Conservation (phyloP, 1,140 invertebrate species). For the Parasteatoda tepidariorum region DNA sequence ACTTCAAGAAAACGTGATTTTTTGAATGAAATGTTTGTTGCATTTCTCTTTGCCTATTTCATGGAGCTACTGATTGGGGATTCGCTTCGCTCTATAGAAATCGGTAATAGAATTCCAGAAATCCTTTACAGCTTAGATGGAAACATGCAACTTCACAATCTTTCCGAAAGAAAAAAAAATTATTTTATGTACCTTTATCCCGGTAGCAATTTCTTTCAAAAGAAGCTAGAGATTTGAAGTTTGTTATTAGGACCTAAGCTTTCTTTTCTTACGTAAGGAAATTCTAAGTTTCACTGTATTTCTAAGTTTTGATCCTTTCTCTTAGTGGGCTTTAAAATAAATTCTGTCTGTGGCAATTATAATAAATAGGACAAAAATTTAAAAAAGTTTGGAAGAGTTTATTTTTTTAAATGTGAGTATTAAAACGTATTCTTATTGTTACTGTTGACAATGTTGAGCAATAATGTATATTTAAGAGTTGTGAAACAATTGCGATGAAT, state of each 20-base stretch:
- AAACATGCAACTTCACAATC: constrained; percentile 10
- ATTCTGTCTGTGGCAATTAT: no score
- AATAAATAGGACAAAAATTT: neutral
- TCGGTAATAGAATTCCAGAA: constrained; percentile 30
- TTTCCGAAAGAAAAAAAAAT: constrained; percentile 20
- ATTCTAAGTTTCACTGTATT: constrained; percentile 9
- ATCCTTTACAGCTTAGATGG: constrained; percentile 25
- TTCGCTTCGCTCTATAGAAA: neutral
- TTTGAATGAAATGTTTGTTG: neutral
- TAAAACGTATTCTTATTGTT: no score
- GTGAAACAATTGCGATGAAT: no score
- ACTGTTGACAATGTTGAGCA: no score
- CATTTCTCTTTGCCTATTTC: neutral
- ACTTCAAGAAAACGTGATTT: no score
- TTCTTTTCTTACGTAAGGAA: constrained; percentile 18
- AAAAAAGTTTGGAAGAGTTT: no score
- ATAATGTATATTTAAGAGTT: no score
- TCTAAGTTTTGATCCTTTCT: no score
- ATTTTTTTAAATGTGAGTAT: no score
- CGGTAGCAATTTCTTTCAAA: constrained; percentile 33
- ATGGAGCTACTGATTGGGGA: neutral
- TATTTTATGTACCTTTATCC: constrained; percentile 26
- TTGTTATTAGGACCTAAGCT: constrained; percentile 28
- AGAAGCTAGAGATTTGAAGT: constrained; percentile 29
- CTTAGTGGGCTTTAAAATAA: no score